Evolutionary conservation across 2,113 vertebrate species (phyloP), one percentile per base, ranked within the genome.

Genomic region (Anolis carolinensis): DNA sequence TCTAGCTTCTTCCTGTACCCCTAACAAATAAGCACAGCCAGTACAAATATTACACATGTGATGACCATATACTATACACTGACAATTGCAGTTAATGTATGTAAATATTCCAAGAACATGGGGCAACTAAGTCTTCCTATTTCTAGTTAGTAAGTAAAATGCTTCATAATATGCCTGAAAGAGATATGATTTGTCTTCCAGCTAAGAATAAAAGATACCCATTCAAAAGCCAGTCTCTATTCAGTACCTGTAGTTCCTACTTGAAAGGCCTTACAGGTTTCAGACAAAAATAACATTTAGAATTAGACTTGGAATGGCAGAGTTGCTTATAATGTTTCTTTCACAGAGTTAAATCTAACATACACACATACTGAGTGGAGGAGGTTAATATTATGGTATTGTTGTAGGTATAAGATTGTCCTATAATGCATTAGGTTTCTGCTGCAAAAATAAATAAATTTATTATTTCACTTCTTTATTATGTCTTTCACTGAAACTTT

Each of bases 1-100:
- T 95, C 92, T 95, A 90, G 92, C 92, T 18, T 78, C 88, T 94
- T 83, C 72, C 52, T 32, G 74, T 74, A 52, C 93, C 89, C 83
- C 88, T 95, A 83, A 95, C 93, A 94, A 92, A 93, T 93, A 92
- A 94, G 92, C 44, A 21, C 7, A 1, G 87, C 83, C 65, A 90
- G 90, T 79, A 75, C 52, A 90, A 76, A 86, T 79, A 92, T 89
- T 86, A 79, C 79, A 65, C 16, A 1, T 23, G 86, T 89, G 75
- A 92, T 93, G 94, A 93, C 86, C 92, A 94, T 92, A 90, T 88
- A 48, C 92, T 93, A 93, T 95, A 94, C 84, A 93, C 91, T 93
- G 88, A 90, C 89, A 75, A 27, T 4, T 72, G 91, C 92, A 90
- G 86, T 96, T 95, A 95, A 88, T 87, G 83, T 93, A 95, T 93